Percentiles rank a stretch among this genome's conserved stretches.
Conservation (phyloP, 2,888 invertebrate genomes). For the Encarsia formosa region DNA sequence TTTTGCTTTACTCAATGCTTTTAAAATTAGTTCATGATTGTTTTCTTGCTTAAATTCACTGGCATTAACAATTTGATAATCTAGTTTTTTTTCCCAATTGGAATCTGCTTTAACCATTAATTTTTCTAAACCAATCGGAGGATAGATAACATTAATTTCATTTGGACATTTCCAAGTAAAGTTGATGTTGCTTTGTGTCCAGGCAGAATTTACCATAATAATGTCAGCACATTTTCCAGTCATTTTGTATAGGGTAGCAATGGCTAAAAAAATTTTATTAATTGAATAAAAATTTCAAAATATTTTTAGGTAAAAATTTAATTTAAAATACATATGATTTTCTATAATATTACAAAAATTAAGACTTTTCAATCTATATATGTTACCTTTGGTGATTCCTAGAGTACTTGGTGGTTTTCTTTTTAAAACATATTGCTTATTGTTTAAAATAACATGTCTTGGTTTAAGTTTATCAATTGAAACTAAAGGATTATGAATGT, state of each 20-base stretch:
- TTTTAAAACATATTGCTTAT: constrained; percentile 78
- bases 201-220: constrained; percentile 91
- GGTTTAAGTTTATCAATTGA: constrained; percentile 85
- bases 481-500: constrained; percentile 94
- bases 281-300: neutral
- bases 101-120: constrained; percentile 57
- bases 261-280: constrained; percentile 11
- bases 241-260: constrained; percentile 66
- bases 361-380: neutral
- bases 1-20: constrained; percentile 76
- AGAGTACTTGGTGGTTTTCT: constrained; percentile 57
- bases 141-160: constrained; percentile 76
- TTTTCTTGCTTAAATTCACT: constrained; percentile 97
- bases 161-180: constrained; percentile 69
- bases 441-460: constrained; percentile 71
- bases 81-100: constrained; percentile 50
- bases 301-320: neutral
- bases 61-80: constrained; percentile 77
- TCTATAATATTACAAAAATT: neutral
- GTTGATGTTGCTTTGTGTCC: constrained; percentile 90
- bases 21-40: constrained; percentile 88
- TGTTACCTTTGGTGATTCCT: constrained; percentile 20
- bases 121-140: constrained; percentile 84
- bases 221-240: constrained; percentile 78
- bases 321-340: neutral